phyloP scores from a whole-genome alignment of 2,888 invertebrate genomes.

The Diarsia brunnea region DNA sequence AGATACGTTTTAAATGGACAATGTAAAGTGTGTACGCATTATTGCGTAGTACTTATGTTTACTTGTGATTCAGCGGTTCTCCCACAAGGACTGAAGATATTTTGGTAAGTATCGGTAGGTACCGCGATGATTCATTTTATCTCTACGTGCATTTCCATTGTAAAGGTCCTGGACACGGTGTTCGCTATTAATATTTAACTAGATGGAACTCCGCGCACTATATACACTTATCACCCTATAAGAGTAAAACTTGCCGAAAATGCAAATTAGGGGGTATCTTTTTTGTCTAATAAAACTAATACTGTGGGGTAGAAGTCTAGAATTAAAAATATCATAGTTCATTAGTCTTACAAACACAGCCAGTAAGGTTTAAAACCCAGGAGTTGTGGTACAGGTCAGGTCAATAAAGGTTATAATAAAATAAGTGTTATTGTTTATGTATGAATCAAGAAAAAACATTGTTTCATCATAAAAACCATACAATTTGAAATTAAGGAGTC shows the following conservation, averaged over 20 bases:
- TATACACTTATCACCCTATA: background rate
- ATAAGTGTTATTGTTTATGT: conserved; percentile 47
- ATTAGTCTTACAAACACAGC: background rate
- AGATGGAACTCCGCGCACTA: conserved; percentile 12
- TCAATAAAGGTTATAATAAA: conserved; percentile 20
- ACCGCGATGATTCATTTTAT: conserved; percentile 84
- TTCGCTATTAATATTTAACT: conserved; percentile 42
- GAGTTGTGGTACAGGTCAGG: background rate
- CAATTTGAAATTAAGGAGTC: background rate
- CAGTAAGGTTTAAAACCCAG: background rate
- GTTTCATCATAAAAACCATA: conserved; percentile 1
- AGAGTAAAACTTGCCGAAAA: conserved; percentile 1
- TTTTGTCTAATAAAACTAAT: conserved; percentile 15
- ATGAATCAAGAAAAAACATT: conserved; percentile 24
- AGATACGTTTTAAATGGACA: conserved; percentile 81
- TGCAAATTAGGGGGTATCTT: conserved; percentile 27
- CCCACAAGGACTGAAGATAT: conserved; percentile 78
- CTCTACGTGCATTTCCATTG: conserved; percentile 69
- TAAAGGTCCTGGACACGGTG: conserved; percentile 53
- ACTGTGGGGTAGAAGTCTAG: conserved; percentile 28
- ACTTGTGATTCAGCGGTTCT: conserved; percentile 76
- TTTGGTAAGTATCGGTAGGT: conserved; percentile 83
- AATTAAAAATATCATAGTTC: background rate
- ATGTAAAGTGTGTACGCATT: conserved; percentile 78
- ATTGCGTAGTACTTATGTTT: conserved; percentile 80